Percentiles rank a stretch among this genome's conserved stretches.
Evolutionary conservation across 1,140 invertebrate genomes (phyloP).

Genomic region (Limonius californicus): DNA sequence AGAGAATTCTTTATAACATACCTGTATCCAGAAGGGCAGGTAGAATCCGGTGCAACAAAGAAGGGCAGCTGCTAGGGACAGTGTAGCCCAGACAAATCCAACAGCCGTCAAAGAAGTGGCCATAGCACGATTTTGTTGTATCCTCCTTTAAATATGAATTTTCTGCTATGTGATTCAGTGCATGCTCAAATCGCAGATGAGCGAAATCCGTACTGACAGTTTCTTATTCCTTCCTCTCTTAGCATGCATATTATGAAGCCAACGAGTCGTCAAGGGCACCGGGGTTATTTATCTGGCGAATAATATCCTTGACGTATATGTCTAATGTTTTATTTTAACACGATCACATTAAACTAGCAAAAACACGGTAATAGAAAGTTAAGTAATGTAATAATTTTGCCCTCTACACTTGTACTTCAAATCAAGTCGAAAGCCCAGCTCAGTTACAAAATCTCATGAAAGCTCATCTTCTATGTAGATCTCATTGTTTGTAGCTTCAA

Average conservation of each 20-base stretch:
- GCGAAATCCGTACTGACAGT: background rate
- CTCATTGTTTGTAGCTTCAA: background rate
- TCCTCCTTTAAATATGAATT: background rate
- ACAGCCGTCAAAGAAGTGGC: slow-evolving; percentile 56
- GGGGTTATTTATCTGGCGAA: too few relatives aligned
- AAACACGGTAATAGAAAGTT: too few relatives aligned
- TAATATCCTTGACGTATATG: too few relatives aligned
- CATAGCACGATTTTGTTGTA: slow-evolving; percentile 37
- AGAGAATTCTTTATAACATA: too few relatives aligned
- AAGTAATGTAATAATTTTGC: too few relatives aligned
- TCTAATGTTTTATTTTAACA: too few relatives aligned
- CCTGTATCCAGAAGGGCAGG: slow-evolving; percentile 69
- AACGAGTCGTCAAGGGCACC: background rate
- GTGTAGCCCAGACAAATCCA: slow-evolving; percentile 62
- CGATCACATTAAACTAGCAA: too few relatives aligned
- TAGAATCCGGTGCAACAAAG: slow-evolving; percentile 64
- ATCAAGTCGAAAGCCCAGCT: too few relatives aligned
- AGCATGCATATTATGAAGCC: background rate
- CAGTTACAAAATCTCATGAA: background rate
- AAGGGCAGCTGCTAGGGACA: slow-evolving; percentile 60
- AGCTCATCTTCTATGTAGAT: background rate
- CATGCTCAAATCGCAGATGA: background rate
- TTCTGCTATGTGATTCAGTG: background rate
- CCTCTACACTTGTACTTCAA: too few relatives aligned
- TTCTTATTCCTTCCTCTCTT: background rate